Evolutionary conservation across 2,113 vertebrate species (phyloP).

Genomic region (Plotosus lineatus): DNA sequence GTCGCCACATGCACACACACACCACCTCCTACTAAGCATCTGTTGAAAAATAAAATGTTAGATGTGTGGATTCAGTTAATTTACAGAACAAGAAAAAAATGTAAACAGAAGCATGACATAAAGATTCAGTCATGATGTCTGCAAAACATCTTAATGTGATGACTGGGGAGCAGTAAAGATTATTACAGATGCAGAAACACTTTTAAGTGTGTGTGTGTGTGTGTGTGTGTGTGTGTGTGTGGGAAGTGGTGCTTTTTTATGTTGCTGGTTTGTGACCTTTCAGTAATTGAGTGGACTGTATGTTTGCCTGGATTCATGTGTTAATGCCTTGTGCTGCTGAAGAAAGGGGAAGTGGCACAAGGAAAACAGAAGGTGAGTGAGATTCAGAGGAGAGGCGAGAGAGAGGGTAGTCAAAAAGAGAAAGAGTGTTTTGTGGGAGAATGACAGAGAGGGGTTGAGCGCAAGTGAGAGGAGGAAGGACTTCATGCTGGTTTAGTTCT

Average conservation of each 20-base stretch:
- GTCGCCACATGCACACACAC: too few relatives aligned
- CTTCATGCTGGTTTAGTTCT: constrained; percentile 40
- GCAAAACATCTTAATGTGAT: background rate
- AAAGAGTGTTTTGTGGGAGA: constrained; percentile 31
- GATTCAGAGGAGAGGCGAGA: background rate
- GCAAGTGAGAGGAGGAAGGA: constrained; percentile 11
- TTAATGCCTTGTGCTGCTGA: constrained; percentile 39
- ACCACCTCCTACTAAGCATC: background rate
- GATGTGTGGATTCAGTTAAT: background rate
- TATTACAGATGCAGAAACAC: background rate
- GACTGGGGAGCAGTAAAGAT: background rate
- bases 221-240: background rate
- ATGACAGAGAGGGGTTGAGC: constrained; percentile 18
- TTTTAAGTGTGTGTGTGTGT: background rate
- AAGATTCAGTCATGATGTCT: background rate
- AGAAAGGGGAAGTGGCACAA: background rate
- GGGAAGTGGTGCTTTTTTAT: constrained; percentile 15
- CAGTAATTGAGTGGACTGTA: constrained; percentile 47
- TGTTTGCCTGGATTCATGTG: constrained; percentile 40
- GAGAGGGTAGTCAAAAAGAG: background rate
- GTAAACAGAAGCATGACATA: background rate
- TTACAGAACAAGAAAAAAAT: background rate
- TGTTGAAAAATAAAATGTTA: background rate
- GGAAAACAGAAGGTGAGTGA: constrained; percentile 16
- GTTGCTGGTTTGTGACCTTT: constrained; percentile 40